Conservation (phyloP, 2,888 invertebrate species). For the Beris chalybata region DNA sequence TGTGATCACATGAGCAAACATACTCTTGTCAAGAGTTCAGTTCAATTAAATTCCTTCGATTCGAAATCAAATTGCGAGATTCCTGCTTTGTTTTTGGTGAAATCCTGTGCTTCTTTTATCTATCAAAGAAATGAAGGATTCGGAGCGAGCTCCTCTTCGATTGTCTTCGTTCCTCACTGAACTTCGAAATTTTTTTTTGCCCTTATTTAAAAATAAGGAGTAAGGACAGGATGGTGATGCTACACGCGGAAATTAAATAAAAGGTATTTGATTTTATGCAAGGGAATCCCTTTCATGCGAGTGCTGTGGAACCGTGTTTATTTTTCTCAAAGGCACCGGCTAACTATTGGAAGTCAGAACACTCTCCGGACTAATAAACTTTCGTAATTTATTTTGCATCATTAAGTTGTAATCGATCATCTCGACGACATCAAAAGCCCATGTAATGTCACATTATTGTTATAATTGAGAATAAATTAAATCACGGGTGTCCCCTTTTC, state of each 20-base stretch:
- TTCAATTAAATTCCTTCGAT: conserved; percentile 58
- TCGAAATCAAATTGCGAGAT: conserved; percentile 50
- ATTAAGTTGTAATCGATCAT: conserved; percentile 10
- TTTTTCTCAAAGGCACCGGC: too few relatives aligned
- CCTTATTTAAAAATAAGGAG: background rate
- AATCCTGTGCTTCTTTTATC: background rate
- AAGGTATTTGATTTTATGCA: conserved; percentile 1
- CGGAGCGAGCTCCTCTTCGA: background rate
- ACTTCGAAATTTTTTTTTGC: background rate
- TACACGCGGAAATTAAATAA: background rate
- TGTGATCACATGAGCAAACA: conserved; percentile 26
- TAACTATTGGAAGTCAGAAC: too few relatives aligned
- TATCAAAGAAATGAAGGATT: too few relatives aligned
- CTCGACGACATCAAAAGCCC: conserved; percentile 26
- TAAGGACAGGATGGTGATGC: background rate
- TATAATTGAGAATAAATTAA: conserved; percentile 34
- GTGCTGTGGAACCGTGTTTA: too few relatives aligned
- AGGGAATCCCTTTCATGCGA: too few relatives aligned
- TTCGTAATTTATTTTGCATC: background rate
- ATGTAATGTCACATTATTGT: conserved; percentile 28
- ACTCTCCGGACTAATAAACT: too few relatives aligned
- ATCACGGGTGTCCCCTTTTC: conserved; percentile 31
- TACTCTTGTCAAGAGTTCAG: conserved; percentile 44
- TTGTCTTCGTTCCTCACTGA: background rate
- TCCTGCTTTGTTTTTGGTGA: conserved; percentile 25